Percentiles rank a stretch among this genome's conserved stretches.
Evolutionary conservation across 2,888 invertebrate genomes (phyloP).

Genomic region (Strigamia transsilvanica): DNA sequence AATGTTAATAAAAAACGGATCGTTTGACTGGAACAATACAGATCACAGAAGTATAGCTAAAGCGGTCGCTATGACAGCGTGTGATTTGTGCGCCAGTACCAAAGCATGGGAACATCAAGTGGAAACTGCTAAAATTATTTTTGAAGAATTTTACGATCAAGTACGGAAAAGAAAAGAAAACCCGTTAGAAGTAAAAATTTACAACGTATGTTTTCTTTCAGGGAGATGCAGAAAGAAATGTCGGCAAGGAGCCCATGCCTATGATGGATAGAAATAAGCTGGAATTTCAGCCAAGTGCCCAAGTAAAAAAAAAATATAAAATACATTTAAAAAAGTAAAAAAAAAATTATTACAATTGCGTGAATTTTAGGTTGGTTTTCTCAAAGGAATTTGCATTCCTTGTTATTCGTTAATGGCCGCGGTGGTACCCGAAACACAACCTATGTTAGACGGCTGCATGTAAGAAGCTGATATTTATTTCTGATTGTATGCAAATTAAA

Average conservation of each 20-base stretch:
- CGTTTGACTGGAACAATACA: slow-evolving; percentile 73
- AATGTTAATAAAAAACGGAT: slow-evolving; percentile 67
- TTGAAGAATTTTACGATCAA: slow-evolving; percentile 82
- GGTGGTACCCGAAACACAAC: slow-evolving; percentile 76
- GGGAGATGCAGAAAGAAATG: slow-evolving; percentile 75
- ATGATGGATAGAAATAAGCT: slow-evolving; percentile 82
- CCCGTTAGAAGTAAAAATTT: background rate
- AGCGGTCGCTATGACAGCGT: slow-evolving; percentile 83
- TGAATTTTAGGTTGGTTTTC: slow-evolving; percentile 74
- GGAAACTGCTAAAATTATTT: slow-evolving; percentile 81
- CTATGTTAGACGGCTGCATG: slow-evolving; percentile 74
- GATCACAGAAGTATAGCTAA: slow-evolving; percentile 72
- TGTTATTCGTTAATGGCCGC: slow-evolving; percentile 76
- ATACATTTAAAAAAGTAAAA: background rate
- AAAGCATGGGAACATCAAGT: slow-evolving; percentile 85
- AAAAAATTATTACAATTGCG: slow-evolving; percentile 14
- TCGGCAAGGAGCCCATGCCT: slow-evolving; percentile 76
- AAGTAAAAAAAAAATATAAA: slow-evolving; percentile 67
- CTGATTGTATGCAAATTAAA: background rate
- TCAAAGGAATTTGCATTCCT: slow-evolving; percentile 81
- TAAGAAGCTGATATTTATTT: slow-evolving; percentile 58
- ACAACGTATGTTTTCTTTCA: slow-evolving; percentile 57
- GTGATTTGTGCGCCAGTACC: slow-evolving; percentile 82
- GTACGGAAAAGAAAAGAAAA: slow-evolving; percentile 60
- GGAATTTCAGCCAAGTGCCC: slow-evolving; percentile 78